Conservation (phyloP, 2,888 invertebrate genomes). For the Aleiodes alternator region DNA sequence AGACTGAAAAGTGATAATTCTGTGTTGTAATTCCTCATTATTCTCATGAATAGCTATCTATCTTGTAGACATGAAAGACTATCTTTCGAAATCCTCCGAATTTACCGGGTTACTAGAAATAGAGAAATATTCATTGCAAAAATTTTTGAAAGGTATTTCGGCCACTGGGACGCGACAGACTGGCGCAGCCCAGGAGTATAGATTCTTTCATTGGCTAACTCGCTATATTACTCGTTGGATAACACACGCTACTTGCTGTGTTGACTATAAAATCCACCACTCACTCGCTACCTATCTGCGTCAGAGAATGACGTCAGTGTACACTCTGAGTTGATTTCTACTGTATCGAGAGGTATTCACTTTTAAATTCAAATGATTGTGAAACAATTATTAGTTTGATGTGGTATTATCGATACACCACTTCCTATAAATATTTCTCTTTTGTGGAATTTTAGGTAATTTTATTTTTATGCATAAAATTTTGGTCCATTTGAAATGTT, state of each 20-base stretch:
- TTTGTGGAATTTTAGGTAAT: neutral
- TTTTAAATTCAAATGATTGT: constrained; percentile 12
- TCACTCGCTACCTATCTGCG: constrained; percentile 50
- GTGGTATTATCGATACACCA: neutral
- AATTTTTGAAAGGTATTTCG: neutral
- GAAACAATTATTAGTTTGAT: constrained; percentile 18
- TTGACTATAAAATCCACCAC: constrained; percentile 41
- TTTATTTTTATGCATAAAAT: neutral
- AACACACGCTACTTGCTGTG: constrained; percentile 18
- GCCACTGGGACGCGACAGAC: constrained; percentile 4
- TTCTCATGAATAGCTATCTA: no score
- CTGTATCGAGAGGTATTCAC: constrained; percentile 16
- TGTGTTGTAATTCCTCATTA: no score
- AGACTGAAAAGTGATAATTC: no score
- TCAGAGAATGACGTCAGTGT: constrained; percentile 62
- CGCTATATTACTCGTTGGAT: constrained; percentile 45
- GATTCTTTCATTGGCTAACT: constrained; percentile 18
- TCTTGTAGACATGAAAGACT: no score
- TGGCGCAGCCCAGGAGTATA: constrained; percentile 1
- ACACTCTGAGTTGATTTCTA: constrained; percentile 54
- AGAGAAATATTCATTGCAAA: neutral
- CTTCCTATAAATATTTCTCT: neutral
- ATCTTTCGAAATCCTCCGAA: no score
- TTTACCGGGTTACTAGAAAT: constrained; percentile 8
- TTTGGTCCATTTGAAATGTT: no score